These are phyloP conservation scores for Drosophila oshimai DNA, from an alignment of 1,140 invertebrate genomes.

Conservation along the genomic window DNA sequence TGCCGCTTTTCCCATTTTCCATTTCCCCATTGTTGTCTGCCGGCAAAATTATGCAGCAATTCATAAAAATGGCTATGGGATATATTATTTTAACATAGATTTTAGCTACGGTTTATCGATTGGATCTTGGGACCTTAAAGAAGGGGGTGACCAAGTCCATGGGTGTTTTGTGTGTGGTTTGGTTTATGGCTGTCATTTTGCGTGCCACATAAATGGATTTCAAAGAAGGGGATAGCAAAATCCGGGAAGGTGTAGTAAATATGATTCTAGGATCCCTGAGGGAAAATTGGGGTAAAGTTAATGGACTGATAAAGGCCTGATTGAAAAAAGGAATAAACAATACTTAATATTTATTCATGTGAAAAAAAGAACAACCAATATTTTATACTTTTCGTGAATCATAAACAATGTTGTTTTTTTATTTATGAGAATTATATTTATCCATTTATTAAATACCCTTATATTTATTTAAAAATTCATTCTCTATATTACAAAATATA, in stretches of 20 bases:
- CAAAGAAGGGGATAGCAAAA: neutral
- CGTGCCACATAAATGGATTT: slow-evolving; percentile 34
- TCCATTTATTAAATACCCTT: too few species aligned
- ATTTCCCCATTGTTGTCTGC: slow-evolving; percentile 52
- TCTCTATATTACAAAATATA: too few species aligned
- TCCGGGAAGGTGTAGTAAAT: neutral
- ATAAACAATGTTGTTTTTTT: too few species aligned
- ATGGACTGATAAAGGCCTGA: slow-evolving; percentile 6
- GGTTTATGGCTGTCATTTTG: slow-evolving; percentile 27
- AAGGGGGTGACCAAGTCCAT: slow-evolving; percentile 7
- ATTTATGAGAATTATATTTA: too few species aligned
- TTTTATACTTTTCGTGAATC: too few species aligned
- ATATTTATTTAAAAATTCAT: too few species aligned
- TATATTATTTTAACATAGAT: slow-evolving; percentile 60
- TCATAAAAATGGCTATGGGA: slow-evolving; percentile 67
- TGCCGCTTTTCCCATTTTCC: neutral
- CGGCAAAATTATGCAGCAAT: slow-evolving; percentile 69
- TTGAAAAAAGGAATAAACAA: slow-evolving; percentile 6
- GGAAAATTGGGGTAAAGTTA: neutral
- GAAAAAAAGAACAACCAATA: too few species aligned
- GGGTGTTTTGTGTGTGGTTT: slow-evolving; percentile 27
- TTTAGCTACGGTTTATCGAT: slow-evolving; percentile 58
- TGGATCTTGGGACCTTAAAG: neutral
- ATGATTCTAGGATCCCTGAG: neutral
- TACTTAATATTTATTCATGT: neutral